Evolutionary conservation across 2,113 vertebrate species (phyloP), one percentile per base, ranked within the genome.

Genomic region (Elephantulus edwardii): DNA sequence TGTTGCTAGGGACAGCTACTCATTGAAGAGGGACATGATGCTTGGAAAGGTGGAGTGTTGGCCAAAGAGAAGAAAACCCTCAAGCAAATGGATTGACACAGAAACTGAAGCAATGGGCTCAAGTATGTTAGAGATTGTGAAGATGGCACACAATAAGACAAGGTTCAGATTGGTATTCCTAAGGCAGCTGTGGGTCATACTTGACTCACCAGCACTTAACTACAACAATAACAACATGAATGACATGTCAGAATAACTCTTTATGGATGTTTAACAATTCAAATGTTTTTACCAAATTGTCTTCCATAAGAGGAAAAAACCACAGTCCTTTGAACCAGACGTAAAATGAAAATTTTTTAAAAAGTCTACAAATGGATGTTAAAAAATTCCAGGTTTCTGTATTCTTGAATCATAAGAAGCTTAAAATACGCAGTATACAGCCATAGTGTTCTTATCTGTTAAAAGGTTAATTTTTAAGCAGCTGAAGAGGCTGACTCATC

Each of bases 391-490:
- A 35, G 6, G n/a, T 77, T 83, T 38, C 38, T 75, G 20, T 48
- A 70, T 46, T 72, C 22, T 90, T 72, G 71, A 56, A 82, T 86
- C 22, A 44, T 66, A 50, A 75, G 33, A 77, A 42, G 12, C 58
- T 90, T 74, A 71, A 62, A 75, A 20, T 60, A 62, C 79, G 40
- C 68, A 42, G 5, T 54, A 28, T 24, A n/a, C 1, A 5, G 48
- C 42, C 62, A 33, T 1, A 42, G 12, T 33, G 77, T 24, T 50
- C 58, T 87, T 54, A 24, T 56, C 9, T 76, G 91, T 75, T 68
- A 40, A 92, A 86, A 93, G 91, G 71, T 93, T 93, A 93, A 91
- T 86, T 30, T 54, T 8, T 52, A 46, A 81, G 76, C 2, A 2
- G 22, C 79, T 88, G 9, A 89, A 93, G 83, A 88, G 87, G 50